Percentiles rank a stretch among this genome's conserved stretches.
phyloP scores from a whole-genome alignment of 1,140 invertebrate species.

The Ostrea denselamellosa region DNA sequence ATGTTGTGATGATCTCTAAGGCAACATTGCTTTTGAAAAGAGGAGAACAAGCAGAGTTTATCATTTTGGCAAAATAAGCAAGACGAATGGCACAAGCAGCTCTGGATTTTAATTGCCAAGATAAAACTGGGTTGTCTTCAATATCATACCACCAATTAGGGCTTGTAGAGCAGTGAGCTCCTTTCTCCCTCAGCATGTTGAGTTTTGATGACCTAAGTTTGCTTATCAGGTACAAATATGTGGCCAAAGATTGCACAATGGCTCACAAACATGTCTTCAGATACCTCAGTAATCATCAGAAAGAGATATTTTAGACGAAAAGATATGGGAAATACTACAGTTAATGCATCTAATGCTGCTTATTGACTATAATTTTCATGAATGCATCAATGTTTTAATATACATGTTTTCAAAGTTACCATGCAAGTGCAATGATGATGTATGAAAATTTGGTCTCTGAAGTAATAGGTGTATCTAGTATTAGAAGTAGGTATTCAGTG shows the following conservation, averaged over 20 bases:
- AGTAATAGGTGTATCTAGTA: too few species aligned
- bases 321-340: too few species aligned
- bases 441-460: too few species aligned
- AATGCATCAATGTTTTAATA: too few species aligned
- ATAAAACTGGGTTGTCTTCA: slow-evolving; percentile 29
- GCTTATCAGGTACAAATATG: slow-evolving; percentile 24
- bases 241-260: slow-evolving; percentile 8
- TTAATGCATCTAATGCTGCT: too few species aligned
- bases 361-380: too few species aligned
- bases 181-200: background rate
- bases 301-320: too few species aligned
- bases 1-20: background rate
- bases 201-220: background rate
- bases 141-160: slow-evolving; percentile 33
- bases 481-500: too few species aligned
- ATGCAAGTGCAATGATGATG: too few species aligned
- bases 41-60: slow-evolving; percentile 3
- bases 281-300: background rate
- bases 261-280: background rate
- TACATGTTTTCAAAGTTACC: too few species aligned
- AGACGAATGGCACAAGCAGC: slow-evolving; percentile 6
- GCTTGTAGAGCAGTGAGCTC: background rate
- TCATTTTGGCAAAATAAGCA: slow-evolving; percentile 32
- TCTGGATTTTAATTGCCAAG: slow-evolving; percentile 22
- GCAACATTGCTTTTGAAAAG: slow-evolving; percentile 18